Evolutionary conservation across 2,888 invertebrate genomes (phyloP), one percentile per base, ranked within the genome.

Genomic region (Sisyra terminalis): DNA sequence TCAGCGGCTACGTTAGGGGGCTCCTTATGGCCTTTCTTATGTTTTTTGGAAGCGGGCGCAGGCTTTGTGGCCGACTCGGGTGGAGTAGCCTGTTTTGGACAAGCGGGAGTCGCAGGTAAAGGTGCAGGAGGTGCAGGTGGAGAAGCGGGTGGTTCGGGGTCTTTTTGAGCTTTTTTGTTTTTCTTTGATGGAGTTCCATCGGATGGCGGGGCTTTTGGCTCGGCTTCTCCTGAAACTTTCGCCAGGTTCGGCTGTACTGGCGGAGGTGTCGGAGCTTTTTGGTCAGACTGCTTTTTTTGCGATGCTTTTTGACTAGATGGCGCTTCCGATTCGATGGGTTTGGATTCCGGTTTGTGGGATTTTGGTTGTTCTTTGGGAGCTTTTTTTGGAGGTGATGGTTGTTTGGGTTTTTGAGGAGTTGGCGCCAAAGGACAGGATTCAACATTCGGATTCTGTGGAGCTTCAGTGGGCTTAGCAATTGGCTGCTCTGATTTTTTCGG

Each of bases 401-500:
- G 37, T 30, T 43, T 37, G 43, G n/a, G 44, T 32, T 44, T 13
- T 40, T 40, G 34, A 40, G 37, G 30, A 29, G 13, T 10, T 35
- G 44, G 7, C n/a, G n/a, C n/a, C n/a, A n/a, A n/a, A n/a, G n/a
- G n/a, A n/a, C n/a, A n/a, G n/a, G n/a, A n/a, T n/a, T n/a, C n/a
- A n/a, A n/a, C n/a, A n/a, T n/a, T n/a, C n/a, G n/a, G n/a, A n/a
- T n/a, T n/a, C n/a, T n/a, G n/a, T n/a, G n/a, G n/a, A n/a, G n/a
- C n/a, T n/a, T n/a, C n/a, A n/a, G n/a, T n/a, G n/a, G n/a, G n/a
- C 32, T 45, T 30, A 39, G 40, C 39, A 29, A 43, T 39, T 18
- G 35, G 36, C 15, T 46, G 46, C 18, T 45, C 46, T 8, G 48
- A 40, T 39, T 50, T 46, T 7, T 45, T 37, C 9, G 49, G 43